These are phyloP conservation scores for Paralichthys olivaceus DNA, from an alignment of 2,113 vertebrate species.

Conservation along the genomic window DNA sequence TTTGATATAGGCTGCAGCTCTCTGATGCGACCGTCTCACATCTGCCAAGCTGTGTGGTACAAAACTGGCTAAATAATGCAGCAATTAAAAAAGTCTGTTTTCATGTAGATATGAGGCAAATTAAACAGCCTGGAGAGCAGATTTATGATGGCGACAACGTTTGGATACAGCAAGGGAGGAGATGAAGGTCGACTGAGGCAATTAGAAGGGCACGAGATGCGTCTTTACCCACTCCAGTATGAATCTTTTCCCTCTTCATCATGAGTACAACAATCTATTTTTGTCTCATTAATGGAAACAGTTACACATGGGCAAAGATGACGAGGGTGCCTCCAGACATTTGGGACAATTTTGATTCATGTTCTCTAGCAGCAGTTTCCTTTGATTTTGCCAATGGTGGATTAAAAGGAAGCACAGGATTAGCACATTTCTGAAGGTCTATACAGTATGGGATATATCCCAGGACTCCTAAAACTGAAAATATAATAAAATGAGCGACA, in stretches of 20 bases:
- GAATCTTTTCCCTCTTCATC: background rate
- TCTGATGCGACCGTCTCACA: conserved; percentile 49
- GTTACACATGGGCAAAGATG: conserved; percentile 9
- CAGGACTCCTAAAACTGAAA: conserved; percentile 46
- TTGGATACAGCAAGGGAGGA: conserved; percentile 5
- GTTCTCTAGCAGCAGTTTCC: conserved; percentile 67
- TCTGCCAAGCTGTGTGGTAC: conserved; percentile 54
- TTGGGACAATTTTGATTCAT: conserved; percentile 53
- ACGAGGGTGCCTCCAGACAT: background rate
- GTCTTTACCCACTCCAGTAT: background rate
- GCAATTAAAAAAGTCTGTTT: conserved; percentile 51
- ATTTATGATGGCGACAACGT: conserved; percentile 14
- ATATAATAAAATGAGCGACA: conserved; percentile 25
- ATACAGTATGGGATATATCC: conserved; percentile 74
- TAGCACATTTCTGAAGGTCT: conserved; percentile 78
- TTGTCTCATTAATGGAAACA: background rate
- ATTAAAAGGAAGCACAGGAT: conserved; percentile 80
- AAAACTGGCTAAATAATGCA: conserved; percentile 45
- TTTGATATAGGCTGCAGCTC: conserved; percentile 57
- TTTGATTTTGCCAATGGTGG: conserved; percentile 65
- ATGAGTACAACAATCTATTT: background rate
- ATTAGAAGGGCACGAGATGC: background rate
- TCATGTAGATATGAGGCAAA: conserved; percentile 37
- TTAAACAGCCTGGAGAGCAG: conserved; percentile 26
- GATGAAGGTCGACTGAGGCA: background rate